Conservation (phyloP, 2,113 vertebrate species). For the Oryzias celebensis region DNA sequence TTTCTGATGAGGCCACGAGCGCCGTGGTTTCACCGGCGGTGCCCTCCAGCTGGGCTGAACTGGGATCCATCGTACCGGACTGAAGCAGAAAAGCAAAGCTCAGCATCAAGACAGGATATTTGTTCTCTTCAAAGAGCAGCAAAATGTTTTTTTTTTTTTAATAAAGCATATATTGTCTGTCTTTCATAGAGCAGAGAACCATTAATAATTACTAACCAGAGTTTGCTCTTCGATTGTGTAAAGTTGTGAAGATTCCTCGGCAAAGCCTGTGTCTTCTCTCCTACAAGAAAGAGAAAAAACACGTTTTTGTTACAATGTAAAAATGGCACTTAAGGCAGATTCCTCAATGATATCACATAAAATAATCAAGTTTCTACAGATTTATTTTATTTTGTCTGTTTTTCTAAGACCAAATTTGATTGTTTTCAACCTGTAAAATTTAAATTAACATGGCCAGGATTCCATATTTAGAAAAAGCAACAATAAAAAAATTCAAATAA, state of each 20-base stretch:
- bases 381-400: background rate
- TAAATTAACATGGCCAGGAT: too few species aligned
- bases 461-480: too few species aligned
- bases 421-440: too few species aligned
- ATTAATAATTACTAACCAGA: conserved; percentile 61
- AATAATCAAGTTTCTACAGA: background rate
- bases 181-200: too few species aligned
- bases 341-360: background rate
- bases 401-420: background rate
- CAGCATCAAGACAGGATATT: background rate
- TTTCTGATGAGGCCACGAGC: conserved; percentile 59
- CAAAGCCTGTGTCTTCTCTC: conserved; percentile 80
- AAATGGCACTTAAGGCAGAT: background rate
- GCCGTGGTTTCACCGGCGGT: conserved; percentile 55
- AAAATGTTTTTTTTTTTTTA: background rate
- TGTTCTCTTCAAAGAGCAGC: too few species aligned
- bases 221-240: conserved; percentile 72
- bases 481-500: too few species aligned
- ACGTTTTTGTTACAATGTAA: background rate
- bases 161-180: background rate
- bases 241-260: conserved; percentile 74
- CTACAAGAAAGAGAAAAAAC: conserved; percentile 44
- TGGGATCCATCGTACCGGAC: conserved; percentile 64
- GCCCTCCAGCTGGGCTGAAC: conserved; percentile 50
- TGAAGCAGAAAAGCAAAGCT: conserved; percentile 13